Percentiles rank a stretch among this genome's conserved stretches.
These are phyloP conservation scores for Calyptommatus sinebrachiatus DNA, from an alignment of 2,113 vertebrate genomes.

Conservation along the genomic window DNA sequence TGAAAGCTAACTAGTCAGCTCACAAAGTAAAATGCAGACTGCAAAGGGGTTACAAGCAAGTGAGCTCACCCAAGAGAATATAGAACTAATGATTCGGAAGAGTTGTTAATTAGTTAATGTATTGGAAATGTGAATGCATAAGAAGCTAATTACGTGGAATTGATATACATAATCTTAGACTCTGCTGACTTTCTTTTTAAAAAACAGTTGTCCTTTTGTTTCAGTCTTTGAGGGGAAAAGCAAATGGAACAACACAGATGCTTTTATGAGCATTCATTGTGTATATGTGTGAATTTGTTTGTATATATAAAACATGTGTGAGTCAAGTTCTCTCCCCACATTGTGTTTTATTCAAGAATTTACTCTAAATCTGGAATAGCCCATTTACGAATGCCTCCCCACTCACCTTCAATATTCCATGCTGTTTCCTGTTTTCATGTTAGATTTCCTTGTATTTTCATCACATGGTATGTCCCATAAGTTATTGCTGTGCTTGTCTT, in stretches of 20 bases:
- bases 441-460: no score
- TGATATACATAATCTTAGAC: slow-evolving; percentile 42
- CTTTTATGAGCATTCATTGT: no score
- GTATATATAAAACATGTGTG: no score
- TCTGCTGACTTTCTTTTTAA: slow-evolving; percentile 39
- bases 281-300: no score
- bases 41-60: slow-evolving; percentile 22
- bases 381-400: no score
- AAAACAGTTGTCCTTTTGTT: slow-evolving; percentile 11
- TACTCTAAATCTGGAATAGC: no score
- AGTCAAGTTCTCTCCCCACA: no score
- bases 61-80: slow-evolving; percentile 41
- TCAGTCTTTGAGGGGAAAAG: slow-evolving; percentile 7
- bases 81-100: slow-evolving; percentile 43
- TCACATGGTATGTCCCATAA: no score
- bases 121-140: slow-evolving; percentile 52
- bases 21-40: slow-evolving; percentile 13
- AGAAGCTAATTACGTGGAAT: slow-evolving; percentile 59
- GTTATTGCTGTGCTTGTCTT: no score
- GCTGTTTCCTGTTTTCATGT: no score
- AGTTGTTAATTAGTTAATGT: slow-evolving; percentile 57
- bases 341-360: no score
- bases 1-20: slow-evolving; percentile 14
- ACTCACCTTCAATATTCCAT: no score
- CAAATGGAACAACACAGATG: not conserved